These are phyloP conservation scores for Nothobranchius kuhntae DNA, from an alignment of 2,113 vertebrate genomes.

Conservation along the genomic window DNA sequence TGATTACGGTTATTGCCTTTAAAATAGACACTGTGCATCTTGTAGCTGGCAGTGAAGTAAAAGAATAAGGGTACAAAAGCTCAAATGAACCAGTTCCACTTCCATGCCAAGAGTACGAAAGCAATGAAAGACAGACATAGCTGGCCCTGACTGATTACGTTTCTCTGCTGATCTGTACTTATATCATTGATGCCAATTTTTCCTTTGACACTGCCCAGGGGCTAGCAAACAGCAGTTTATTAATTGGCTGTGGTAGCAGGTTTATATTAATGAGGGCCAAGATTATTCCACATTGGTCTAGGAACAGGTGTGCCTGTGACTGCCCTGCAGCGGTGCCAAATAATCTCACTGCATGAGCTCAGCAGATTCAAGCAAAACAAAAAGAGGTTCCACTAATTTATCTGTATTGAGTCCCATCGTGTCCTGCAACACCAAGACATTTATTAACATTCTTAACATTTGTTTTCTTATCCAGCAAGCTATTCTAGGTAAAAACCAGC, in stretches of 20 bases:
- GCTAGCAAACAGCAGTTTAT: conserved; percentile 60
- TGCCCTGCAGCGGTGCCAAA: conserved; percentile 43
- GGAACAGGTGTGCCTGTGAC: conserved; percentile 38
- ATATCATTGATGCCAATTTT: conserved; percentile 32
- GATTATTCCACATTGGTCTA: conserved; percentile 58
- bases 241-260: conserved; percentile 59
- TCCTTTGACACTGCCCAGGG: conserved; percentile 39
- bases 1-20: background rate
- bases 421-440: background rate
- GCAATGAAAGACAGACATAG: conserved; percentile 2
- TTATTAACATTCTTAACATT: no score
- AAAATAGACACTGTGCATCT: no score
- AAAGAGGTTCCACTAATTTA: background rate
- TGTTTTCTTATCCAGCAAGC: no score
- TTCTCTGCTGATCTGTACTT: conserved; percentile 29
- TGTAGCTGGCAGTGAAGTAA: no score
- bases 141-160: conserved; percentile 16
- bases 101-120: no score
- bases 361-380: conserved; percentile 35
- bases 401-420: background rate
- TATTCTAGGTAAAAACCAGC: no score
- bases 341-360: conserved; percentile 32
- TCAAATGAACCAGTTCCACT: no score
- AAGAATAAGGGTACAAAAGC: no score
- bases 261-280: conserved; percentile 56